A percentile compares a stretch with the other conserved stretches of the same genome.
Evolutionary conservation across 1,140 invertebrate genomes (phyloP).

Genomic region (Drosophila setifemur): DNA sequence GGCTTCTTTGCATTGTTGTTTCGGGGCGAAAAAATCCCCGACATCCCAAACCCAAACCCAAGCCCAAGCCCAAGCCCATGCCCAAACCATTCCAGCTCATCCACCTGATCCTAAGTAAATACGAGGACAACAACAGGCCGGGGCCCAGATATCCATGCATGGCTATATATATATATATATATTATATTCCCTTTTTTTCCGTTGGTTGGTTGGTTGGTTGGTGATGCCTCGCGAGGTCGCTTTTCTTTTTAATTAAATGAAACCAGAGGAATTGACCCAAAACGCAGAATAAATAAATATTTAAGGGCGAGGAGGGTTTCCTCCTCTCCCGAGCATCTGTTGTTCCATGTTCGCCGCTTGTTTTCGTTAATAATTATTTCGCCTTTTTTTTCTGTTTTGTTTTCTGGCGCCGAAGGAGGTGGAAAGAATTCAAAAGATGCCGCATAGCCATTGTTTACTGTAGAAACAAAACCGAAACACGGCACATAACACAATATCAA

Average conservation of each 20-base stretch:
- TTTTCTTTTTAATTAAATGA: slow-evolving; percentile 82
- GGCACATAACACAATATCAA: slow-evolving; percentile 1
- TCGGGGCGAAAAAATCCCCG: slow-evolving; percentile 14
- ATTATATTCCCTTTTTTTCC: slow-evolving; percentile 29
- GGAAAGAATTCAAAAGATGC: slow-evolving; percentile 76
- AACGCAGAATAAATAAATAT: slow-evolving; percentile 76
- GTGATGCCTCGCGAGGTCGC: slow-evolving; percentile 52
- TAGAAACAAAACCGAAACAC: slow-evolving; percentile 33
- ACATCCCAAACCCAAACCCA: no score
- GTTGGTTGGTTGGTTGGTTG: slow-evolving; percentile 36
- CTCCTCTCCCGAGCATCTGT: slow-evolving; percentile 43
- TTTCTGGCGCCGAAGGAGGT: slow-evolving; percentile 19
- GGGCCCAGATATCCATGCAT: slow-evolving; percentile 54
- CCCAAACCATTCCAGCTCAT: no score
- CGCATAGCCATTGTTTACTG: slow-evolving; percentile 61
- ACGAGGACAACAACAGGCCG: slow-evolving; percentile 43
- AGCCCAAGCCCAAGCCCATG: no score
- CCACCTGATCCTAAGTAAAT: slow-evolving; percentile 82
- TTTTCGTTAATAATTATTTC: slow-evolving; percentile 79
- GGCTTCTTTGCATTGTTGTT: slow-evolving; percentile 51
- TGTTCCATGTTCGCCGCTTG: slow-evolving; percentile 27
- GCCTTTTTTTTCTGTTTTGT: slow-evolving; percentile 56
- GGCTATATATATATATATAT: slow-evolving; percentile 6
- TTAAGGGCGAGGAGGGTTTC: slow-evolving; percentile 4
- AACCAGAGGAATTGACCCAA: slow-evolving; percentile 82